phyloP scores from a whole-genome alignment of 2,888 invertebrate genomes.

The Andrena dorsata region DNA sequence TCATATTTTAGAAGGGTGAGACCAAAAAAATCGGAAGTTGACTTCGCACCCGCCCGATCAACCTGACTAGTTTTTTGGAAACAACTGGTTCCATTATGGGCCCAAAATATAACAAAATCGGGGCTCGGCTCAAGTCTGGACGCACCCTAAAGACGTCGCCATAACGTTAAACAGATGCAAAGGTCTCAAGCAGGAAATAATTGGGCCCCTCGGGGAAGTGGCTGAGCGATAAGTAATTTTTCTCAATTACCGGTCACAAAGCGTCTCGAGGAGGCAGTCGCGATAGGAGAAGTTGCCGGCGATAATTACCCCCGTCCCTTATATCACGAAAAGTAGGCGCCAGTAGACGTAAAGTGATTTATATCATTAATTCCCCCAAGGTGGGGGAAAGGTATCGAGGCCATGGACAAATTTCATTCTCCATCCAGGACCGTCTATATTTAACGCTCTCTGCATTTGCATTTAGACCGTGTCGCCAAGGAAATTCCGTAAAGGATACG shows the following conservation, averaged over 20 bases:
- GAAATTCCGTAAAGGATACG: neutral
- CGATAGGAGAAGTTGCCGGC: conserved; percentile 7
- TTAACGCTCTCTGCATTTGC: conserved; percentile 31
- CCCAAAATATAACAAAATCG: too few species aligned
- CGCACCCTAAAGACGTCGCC: too few species aligned
- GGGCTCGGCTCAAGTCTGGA: too few species aligned
- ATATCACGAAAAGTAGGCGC: conserved; percentile 32
- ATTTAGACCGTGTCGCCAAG: conserved; percentile 28
- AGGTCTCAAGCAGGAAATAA: conserved; percentile 13
- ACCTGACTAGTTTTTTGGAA: too few species aligned
- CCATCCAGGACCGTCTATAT: conserved; percentile 16
- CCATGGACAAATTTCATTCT: conserved; percentile 30
- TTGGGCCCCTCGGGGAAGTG: conserved; percentile 22
- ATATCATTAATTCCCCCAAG: conserved; percentile 42
- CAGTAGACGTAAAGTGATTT: conserved; percentile 45
- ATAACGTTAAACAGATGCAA: neutral
- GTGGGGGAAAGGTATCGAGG: conserved; percentile 17
- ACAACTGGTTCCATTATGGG: too few species aligned
- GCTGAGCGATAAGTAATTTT: conserved; percentile 43
- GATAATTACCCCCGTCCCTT: conserved; percentile 40
- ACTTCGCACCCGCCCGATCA: too few species aligned
- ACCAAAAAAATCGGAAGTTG: too few species aligned
- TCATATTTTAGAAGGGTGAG: too few species aligned
- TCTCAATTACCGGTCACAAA: conserved; percentile 47
- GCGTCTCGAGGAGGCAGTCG: neutral